phyloP scores from a whole-genome alignment of 2,888 invertebrate genomes.

The Drosophila barbarae region DNA sequence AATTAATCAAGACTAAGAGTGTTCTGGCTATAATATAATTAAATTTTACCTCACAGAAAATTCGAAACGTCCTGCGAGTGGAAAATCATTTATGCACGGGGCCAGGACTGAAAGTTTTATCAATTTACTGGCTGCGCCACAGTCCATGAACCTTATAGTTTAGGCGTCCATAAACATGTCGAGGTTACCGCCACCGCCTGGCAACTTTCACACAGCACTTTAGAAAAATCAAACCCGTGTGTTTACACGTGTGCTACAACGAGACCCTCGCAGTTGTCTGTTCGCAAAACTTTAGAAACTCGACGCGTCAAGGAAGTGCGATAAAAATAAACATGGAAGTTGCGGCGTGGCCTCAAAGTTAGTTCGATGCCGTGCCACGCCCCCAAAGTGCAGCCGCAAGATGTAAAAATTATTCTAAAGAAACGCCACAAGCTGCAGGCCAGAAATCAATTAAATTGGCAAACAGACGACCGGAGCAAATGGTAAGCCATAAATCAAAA shows the following conservation, averaged over 20 bases:
- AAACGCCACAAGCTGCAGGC: conserved; percentile 18
- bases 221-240: conserved; percentile 41
- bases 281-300: conserved; percentile 37
- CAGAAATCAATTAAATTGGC: conserved; percentile 54
- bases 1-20: not conserved
- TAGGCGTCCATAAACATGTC: conserved; percentile 37
- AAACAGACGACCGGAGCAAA: conserved; percentile 13
- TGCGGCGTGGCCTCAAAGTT: conserved; percentile 12
- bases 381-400: conserved; percentile 22
- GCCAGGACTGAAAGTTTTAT: conserved; percentile 28
- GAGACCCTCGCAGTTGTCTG: conserved; percentile 18
- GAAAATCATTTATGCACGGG: conserved; percentile 19
- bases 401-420: conserved; percentile 6
- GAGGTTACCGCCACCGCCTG: conserved; percentile 36
- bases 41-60: not conserved
- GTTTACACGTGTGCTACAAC: conserved; percentile 27
- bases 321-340: conserved; percentile 51
- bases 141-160: conserved; percentile 31
- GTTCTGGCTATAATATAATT: not conserved
- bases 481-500: conserved; percentile 46
- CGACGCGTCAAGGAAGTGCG: conserved; percentile 45
- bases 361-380: conserved; percentile 1
- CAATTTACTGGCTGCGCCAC: conserved; percentile 28
- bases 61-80: not conserved
- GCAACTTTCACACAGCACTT: conserved; percentile 41